Evolutionary conservation across 2,797 vertebrate genomes (phyloP), one percentile per base, ranked within the genome.

Genomic region (Ctenopoma kingsleyae): DNA sequence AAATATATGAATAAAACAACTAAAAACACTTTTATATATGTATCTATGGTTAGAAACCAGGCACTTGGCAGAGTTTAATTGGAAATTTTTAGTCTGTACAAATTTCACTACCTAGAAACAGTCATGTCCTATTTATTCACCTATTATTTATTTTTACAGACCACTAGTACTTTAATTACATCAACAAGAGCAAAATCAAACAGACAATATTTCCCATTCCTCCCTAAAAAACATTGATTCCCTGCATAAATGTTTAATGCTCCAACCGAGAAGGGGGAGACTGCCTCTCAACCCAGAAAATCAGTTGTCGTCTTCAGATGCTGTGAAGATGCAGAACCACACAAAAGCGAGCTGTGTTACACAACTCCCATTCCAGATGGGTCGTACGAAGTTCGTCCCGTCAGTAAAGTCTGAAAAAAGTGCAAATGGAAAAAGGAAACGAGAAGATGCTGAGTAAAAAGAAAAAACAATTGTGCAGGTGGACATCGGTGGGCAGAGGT

Each of bases 121-220:
- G 95, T 96, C 94, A 92, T 89, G 94, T 94, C 90, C 25, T 75
- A 70, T 67, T 63, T 44, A 60, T 65, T 80, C 19, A 17, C 58
- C 60, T 16, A 32, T 74, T 62, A 52, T 55, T 75, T 88, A 91
- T 36, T 68, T 91, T 93, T 94, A 96, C 94, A 96, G 92, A 95
- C 91, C 94, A 95, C 92, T 92, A 94, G 74, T 65, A 97, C 94
- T 94, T 93, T 95, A 93, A 94, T 91, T 95, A 96, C 95, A 96
- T 89, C 94, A 90, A 95, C 52, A 66, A 66, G 36, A 76, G 68
- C 93, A 93, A 93, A 94, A 95, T 95, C 78, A 94, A 94, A 91
- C 91, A 89, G 91, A 94, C 20, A 55, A 74, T 36, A 27, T 41
- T 54, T 63, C 70, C 72, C 15, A 11, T 25, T 20, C 46, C 36